Percentiles rank a stretch among this genome's conserved stretches.
Conservation (phyloP, 2,888 invertebrate genomes). For the Deilephila elpenor region DNA sequence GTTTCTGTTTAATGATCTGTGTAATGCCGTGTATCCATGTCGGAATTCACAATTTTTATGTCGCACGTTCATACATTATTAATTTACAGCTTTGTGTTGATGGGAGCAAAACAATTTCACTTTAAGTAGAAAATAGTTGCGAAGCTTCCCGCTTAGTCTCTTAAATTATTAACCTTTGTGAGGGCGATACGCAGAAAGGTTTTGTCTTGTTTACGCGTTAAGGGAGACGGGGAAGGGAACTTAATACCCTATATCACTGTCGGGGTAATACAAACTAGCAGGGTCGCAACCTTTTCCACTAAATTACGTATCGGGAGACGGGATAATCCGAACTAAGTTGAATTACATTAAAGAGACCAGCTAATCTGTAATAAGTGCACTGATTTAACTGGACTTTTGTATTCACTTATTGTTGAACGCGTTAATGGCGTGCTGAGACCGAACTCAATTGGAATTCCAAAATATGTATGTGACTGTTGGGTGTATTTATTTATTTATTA, state of each 20-base stretch:
- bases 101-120: constrained; percentile 74
- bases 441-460: too few species aligned
- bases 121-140: constrained; percentile 73
- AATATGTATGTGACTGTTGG: too few species aligned
- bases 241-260: constrained; percentile 84
- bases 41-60: not conserved
- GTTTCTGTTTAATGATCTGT: constrained; percentile 1
- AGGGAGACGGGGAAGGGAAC: constrained; percentile 80
- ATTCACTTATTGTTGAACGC: constrained; percentile 17
- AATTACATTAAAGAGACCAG: constrained; percentile 69
- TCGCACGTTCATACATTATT: constrained; percentile 52
- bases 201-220: constrained; percentile 83
- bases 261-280: constrained; percentile 81
- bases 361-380: constrained; percentile 66
- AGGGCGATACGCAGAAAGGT: constrained; percentile 81
- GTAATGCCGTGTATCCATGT: not conserved
- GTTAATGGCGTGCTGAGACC: not conserved
- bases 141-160: constrained; percentile 75
- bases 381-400: constrained; percentile 46
- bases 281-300: constrained; percentile 83
- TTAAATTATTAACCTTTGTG: constrained; percentile 82
- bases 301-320: constrained; percentile 82
- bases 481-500: too few species aligned
- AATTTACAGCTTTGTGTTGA: constrained; percentile 60
- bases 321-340: constrained; percentile 79